Evolutionary conservation across 2,888 invertebrate genomes (phyloP), one percentile per base, ranked within the genome.

Genomic region (Crioceris asparagi): DNA sequence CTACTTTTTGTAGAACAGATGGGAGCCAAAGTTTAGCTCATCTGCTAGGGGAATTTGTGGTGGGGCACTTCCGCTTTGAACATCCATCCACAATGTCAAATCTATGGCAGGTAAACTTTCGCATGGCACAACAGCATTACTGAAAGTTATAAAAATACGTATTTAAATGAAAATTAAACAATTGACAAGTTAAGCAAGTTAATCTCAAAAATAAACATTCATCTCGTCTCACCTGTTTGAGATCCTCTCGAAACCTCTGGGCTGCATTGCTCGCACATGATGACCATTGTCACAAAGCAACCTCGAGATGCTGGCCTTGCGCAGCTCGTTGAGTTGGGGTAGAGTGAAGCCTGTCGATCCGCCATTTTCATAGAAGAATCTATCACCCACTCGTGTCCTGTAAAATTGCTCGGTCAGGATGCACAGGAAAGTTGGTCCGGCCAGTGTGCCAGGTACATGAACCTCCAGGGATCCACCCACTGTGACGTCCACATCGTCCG

Each of bases 341-440:
- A 45, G 26, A 25, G 46, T 50, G 27, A 53, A 49, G 12, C 53
- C 52, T 19, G 69, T 62, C 29, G 74, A 69, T 7, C 48, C 52
- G 4, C 76, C 74, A 49, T 77, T 77, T 61, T 85, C 86, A 53
- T 75, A 91, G 75, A 87, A 92, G 64, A 75, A 90, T 41, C 91
- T 71, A 64, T 93, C 93, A 1, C 87, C 88, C 6, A 76, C 81
- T 51, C 90, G 75, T 1, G 90, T 83, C 45, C 85, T 72, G 57
- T 77, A 83, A 67, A 92, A 92, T 65, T 92, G 91, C 56, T 84
- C 85, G 0, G 83, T 82, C 3, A 92, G 66, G 46, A 93, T 82
- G 57, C 91, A 91, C 2, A 87, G 71, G 71, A 83, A 90, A 0
- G 91, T 90, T 1, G 91, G 91, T 0, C 93, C 92, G 0, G 83